Evolutionary conservation across 2,113 vertebrate genomes (phyloP).

Genomic region (Charina bottae): DNA sequence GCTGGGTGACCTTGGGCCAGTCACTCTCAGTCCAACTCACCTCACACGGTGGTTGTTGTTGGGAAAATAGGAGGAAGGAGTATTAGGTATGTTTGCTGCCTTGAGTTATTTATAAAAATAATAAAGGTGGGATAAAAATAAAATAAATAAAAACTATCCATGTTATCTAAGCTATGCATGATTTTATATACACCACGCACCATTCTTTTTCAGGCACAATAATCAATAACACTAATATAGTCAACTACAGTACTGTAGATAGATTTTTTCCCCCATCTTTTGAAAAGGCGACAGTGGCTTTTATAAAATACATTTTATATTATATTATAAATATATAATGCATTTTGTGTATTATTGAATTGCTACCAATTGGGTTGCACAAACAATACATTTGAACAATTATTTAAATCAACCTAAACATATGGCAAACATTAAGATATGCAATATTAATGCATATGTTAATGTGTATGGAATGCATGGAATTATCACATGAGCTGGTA

Average conservation of each 20-base stretch:
- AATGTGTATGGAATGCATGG: background rate
- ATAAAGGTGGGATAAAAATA: background rate
- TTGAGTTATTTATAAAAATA: too few relatives aligned
- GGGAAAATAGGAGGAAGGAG: too few relatives aligned
- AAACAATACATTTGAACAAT: conserved; percentile 2
- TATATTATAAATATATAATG: background rate
- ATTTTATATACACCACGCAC: background rate
- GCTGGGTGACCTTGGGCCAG: too few relatives aligned
- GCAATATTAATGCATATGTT: background rate
- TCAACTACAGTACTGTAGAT: background rate
- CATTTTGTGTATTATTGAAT: background rate
- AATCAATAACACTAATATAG: background rate
- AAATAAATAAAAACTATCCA: background rate
- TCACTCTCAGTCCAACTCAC: too few relatives aligned
- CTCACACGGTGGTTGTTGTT: too few relatives aligned
- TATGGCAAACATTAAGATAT: background rate
- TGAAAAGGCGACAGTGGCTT: background rate
- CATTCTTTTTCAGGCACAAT: background rate
- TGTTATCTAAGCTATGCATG: background rate
- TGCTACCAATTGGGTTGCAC: background rate
- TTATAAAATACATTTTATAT: background rate
- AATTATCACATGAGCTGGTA: background rate
- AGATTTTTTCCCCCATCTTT: background rate
- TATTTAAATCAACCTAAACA: background rate
- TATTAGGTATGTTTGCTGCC: too few relatives aligned